phyloP scores from a whole-genome alignment of 2,888 invertebrate genomes.

The Melanchra persicariae region DNA sequence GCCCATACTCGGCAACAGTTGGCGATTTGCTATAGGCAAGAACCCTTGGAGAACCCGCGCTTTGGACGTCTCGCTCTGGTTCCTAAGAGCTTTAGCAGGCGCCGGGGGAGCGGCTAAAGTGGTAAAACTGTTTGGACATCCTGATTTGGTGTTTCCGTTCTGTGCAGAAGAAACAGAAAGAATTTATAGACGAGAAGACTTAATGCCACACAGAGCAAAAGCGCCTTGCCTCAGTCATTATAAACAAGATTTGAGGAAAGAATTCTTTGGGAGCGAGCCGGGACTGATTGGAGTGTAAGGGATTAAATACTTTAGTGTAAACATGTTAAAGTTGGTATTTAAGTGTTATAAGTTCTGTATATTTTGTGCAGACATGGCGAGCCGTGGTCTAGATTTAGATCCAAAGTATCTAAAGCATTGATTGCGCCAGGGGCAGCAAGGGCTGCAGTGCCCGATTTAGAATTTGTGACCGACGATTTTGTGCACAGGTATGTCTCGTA shows the following conservation, averaged over 20 bases:
- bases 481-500: conserved; percentile 90
- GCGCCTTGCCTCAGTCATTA: conserved; percentile 94
- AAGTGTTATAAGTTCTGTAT: conserved; percentile 26
- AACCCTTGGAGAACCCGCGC: conserved; percentile 89
- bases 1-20: conserved; percentile 94
- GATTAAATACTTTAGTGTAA: conserved; percentile 12
- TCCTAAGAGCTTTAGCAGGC: conserved; percentile 86
- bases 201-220: conserved; percentile 93
- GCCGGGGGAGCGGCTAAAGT: conserved; percentile 91
- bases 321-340: not conserved
- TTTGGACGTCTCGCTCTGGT: conserved; percentile 88
- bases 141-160: conserved; percentile 94
- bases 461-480: conserved; percentile 94
- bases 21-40: conserved; percentile 93
- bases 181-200: conserved; percentile 93
- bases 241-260: conserved; percentile 92
- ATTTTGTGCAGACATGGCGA: conserved; percentile 93
- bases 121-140: conserved; percentile 94
- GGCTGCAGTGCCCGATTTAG: conserved; percentile 93
- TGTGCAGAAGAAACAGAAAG: conserved; percentile 93
- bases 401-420: conserved; percentile 95
- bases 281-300: conserved; percentile 95
- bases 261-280: conserved; percentile 93
- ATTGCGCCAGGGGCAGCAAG: conserved; percentile 95
- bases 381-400: conserved; percentile 96